Evolutionary conservation across 2,888 invertebrate genomes (phyloP).

Genomic region (Acanthosoma haemorrhoidale): DNA sequence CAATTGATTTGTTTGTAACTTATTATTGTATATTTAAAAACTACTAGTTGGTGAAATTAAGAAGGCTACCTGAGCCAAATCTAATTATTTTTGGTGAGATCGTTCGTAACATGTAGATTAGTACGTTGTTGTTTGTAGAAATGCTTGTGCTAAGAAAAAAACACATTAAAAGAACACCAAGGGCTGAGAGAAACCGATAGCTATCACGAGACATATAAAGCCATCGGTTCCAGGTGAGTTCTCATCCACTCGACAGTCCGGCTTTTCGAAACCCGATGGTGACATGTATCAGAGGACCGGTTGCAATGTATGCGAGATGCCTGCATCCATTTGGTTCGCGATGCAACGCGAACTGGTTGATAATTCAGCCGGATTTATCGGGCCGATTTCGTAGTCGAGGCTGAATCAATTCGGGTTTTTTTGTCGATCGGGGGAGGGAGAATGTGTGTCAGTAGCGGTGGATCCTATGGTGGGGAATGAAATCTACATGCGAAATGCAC

Average conservation of each 20-base stretch:
- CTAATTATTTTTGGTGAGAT: no score
- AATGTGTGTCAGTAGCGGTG: not conserved
- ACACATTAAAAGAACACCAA: no score
- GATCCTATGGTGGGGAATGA: not conserved
- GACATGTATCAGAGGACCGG: not conserved
- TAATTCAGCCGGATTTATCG: not conserved
- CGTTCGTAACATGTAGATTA: no score
- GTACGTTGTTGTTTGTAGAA: no score
- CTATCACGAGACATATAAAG: not conserved
- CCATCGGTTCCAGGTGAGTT: not conserved
- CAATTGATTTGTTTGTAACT: no score
- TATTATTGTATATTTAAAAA: no score
- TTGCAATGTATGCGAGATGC: not conserved
- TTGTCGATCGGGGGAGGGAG: not conserved
- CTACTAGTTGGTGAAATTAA: no score
- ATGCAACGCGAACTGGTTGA: not conserved
- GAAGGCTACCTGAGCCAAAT: no score
- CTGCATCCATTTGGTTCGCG: not conserved
- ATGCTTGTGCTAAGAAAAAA: no score
- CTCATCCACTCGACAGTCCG: not conserved
- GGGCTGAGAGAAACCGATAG: no score
- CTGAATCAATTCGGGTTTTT: not conserved
- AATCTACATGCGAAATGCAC: not conserved
- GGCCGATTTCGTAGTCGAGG: not conserved
- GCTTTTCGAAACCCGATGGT: not conserved